Conservation (phyloP, 2,113 vertebrate genomes). For the Maylandia zebra region DNA sequence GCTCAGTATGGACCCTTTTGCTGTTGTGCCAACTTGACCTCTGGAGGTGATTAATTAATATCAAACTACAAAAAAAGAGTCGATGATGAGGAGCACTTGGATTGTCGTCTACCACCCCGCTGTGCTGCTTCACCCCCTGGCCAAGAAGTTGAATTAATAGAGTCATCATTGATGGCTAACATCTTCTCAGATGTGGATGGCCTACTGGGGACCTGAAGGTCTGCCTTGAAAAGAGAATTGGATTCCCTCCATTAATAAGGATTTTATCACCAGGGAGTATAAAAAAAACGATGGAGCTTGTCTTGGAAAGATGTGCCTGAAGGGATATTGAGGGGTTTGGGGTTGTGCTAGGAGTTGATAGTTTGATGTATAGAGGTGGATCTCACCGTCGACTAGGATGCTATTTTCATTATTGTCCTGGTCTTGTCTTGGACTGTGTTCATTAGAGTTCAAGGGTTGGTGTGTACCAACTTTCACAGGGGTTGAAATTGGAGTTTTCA, state of each 20-base stretch:
- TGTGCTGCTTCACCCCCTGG: neutral
- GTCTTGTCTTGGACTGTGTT: slow-evolving; percentile 18
- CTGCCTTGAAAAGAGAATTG: slow-evolving; percentile 30
- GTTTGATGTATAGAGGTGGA: slow-evolving; percentile 22
- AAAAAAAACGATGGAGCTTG: slow-evolving; percentile 17
- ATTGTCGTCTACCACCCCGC: neutral
- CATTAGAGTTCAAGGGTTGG: slow-evolving; percentile 46
- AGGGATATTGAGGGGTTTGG: neutral
- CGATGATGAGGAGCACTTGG: slow-evolving; percentile 32
- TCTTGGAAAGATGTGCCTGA: slow-evolving; percentile 23
- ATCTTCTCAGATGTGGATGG: slow-evolving; percentile 40
- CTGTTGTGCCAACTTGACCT: slow-evolving; percentile 17
- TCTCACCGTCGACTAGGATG: slow-evolving; percentile 10
- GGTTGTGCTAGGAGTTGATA: slow-evolving; percentile 21
- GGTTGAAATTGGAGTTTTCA: slow-evolving; percentile 40
- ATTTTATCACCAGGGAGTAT: slow-evolving; percentile 37
- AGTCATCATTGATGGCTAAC: slow-evolving; percentile 28
- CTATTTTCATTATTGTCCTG: slow-evolving; percentile 32
- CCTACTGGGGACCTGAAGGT: slow-evolving; percentile 20
- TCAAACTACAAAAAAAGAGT: neutral
- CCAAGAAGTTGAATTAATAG: slow-evolving; percentile 28
- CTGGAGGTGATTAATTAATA: slow-evolving; percentile 42
- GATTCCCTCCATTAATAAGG: slow-evolving; percentile 41
- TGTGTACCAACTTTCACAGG: slow-evolving; percentile 33
- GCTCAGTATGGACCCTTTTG: neutral